A percentile compares a stretch with the other conserved stretches of the same genome.
These are phyloP conservation scores for Daktulosphaira vitifoliae DNA, from an alignment of 1,140 invertebrate genomes.

Conservation along the genomic window DNA sequence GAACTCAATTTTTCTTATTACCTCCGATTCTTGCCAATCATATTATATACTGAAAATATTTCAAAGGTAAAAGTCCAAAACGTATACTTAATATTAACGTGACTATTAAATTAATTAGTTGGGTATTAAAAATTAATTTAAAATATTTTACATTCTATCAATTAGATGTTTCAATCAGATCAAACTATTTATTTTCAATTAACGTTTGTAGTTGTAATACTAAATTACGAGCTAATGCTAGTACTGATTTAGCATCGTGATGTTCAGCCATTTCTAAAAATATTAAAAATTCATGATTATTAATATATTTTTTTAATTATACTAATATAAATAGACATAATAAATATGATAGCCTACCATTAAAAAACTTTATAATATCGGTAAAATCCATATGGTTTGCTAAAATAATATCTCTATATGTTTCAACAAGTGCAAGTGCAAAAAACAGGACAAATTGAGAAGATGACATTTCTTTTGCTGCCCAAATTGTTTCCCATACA, in stretches of 20 bases:
- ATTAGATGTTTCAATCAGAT: no score
- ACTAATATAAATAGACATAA: constrained; percentile 38
- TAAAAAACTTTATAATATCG: constrained; percentile 96
- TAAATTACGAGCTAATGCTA: constrained; percentile 70
- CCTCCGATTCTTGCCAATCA: no score
- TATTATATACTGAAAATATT: no score
- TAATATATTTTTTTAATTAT: background rate
- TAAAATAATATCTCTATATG: constrained; percentile 87
- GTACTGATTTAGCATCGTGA: constrained; percentile 73
- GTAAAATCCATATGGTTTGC: constrained; percentile 95
- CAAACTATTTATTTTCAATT: constrained; percentile 59
- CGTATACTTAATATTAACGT: no score
- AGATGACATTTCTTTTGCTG: constrained; percentile 76
- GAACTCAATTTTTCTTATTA: no score
- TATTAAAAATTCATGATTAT: background rate
- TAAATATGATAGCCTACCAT: constrained; percentile 56
- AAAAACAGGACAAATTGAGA: constrained; percentile 87
- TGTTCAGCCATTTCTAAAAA: constrained; percentile 90
- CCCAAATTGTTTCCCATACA: constrained; percentile 96
- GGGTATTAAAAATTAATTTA: no score
- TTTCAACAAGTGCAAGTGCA: constrained; percentile 81
- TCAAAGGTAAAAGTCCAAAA: no score
- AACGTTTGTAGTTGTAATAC: constrained; percentile 80
- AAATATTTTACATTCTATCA: no score
- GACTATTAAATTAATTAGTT: no score